Evolutionary conservation across 35 echinoderm and acorn worm species (phyloP).

Genomic region (Hemicentrotus pulcherrimus): DNA sequence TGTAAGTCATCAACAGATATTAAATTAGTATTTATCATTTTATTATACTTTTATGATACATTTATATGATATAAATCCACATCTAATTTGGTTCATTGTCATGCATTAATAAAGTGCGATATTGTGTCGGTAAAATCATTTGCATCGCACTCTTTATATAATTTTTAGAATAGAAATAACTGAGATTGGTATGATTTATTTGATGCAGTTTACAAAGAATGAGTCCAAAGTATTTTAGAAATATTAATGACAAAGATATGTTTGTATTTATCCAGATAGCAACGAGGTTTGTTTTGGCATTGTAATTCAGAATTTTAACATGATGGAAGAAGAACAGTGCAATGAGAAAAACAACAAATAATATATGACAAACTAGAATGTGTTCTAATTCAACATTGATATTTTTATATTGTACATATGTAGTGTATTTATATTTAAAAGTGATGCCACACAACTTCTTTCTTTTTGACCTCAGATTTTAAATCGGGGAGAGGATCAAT

Average conservation of each 20-base stretch:
- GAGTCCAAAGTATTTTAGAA: not conserved
- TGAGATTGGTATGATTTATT: not conserved
- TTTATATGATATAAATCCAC: not conserved
- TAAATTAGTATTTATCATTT: too few relatives aligned
- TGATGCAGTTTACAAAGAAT: not conserved
- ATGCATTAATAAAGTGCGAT: too few relatives aligned
- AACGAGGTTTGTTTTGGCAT: not conserved
- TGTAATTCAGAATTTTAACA: not conserved
- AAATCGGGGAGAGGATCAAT: too few relatives aligned
- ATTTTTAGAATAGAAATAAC: too few relatives aligned
- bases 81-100: not conserved
- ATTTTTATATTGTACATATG: not conserved
- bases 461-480: too few relatives aligned
- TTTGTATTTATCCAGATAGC: not conserved
- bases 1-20: too few relatives aligned
- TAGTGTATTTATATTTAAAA: not conserved
- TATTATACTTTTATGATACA: not conserved
- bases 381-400: too few relatives aligned
- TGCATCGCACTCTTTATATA: not conserved
- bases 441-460: too few relatives aligned
- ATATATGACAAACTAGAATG: not conserved
- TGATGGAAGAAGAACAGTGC: not conserved
- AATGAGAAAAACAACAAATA: not conserved
- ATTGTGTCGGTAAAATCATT: not conserved
- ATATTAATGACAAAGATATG: too few relatives aligned